Evolutionary conservation across 23 tunicate species (phyloP), one percentile per base, ranked within the genome.

Genomic region (Oikopleura albicans): DNA sequence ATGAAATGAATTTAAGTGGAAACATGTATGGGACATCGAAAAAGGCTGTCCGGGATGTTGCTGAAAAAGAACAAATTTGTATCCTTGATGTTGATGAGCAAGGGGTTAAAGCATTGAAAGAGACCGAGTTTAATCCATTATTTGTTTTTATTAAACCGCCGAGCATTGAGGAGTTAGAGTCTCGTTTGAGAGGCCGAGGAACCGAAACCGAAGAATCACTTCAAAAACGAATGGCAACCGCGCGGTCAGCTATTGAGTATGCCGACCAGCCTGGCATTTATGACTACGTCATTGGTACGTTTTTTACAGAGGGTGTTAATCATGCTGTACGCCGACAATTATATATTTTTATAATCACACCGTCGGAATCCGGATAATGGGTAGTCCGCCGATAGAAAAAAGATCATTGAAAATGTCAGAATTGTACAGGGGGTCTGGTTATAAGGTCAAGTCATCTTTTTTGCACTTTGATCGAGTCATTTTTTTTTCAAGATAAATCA

Each of bases 51-150:
- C 75, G 66, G 39, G 76, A 83, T 34, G 88, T 86, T 41, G 39
- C 85, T 27, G 86, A 84, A 39, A 40, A 83, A n/a, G 41, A 86
- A 28, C 37, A n/a, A 39, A 40, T 86, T 28, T 86, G 88, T 40
- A 83, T 86, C 39, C 86, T 86, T 4, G 88, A 86, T 35, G 40
- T 86, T 75, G 88, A 86, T 56, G 88, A 86, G 0, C 88, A 86
- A 83, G 88, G 88, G 4, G 88, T 86, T 1, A 40, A 85, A 41
- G 85, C 76, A 34, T 41, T 86, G 38, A 86, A 86, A 49, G 40
- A 39, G 0, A 84, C 88, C 40, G 87, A 86, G 39, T 84, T 86
- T 35, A 37, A 83, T 33, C 86, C 88, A n/a, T 40, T 86, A 31
- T 86, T 35, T 1, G 66, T 86, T 0, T 86, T 86, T 84, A 41